These are phyloP conservation scores for Melitaea cinxia DNA, from an alignment of 1,140 invertebrate species.

Conservation along the genomic window DNA sequence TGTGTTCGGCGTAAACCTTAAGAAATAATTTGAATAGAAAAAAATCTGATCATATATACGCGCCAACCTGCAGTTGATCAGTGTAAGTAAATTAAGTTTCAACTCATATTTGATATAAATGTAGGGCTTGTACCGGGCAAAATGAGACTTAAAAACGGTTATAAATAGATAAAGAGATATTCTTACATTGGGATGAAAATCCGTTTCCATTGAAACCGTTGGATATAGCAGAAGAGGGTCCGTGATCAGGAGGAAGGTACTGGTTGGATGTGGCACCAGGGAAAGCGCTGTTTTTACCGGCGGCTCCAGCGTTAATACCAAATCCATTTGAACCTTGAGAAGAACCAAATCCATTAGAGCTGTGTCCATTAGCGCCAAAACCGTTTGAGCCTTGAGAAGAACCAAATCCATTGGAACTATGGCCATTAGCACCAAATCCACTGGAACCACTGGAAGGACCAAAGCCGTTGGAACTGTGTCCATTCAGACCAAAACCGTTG, in stretches of 20 bases:
- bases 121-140: too few species aligned
- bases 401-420: constrained; percentile 15
- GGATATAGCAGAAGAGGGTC: constrained; percentile 44
- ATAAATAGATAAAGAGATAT: too few species aligned
- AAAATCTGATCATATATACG: too few species aligned
- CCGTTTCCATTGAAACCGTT: constrained; percentile 34
- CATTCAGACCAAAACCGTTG: constrained; percentile 12
- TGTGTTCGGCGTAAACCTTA: too few species aligned
- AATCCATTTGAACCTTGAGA: constrained; percentile 34
- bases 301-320: constrained; percentile 25
- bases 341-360: constrained; percentile 18
- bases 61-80: too few species aligned
- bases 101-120: too few species aligned
- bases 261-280: constrained; percentile 59
- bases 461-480: constrained; percentile 24
- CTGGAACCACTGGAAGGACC: neutral
- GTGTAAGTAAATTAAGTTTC: too few species aligned
- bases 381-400: neutral
- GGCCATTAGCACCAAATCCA: constrained; percentile 6
- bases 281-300: constrained; percentile 39
- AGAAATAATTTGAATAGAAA: too few species aligned
- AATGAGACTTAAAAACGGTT: too few species aligned
- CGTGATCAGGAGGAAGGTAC: constrained; percentile 67
- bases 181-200: constrained; percentile 40
- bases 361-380: neutral